Evolutionary conservation across 1,140 invertebrate genomes (phyloP).

Genomic region (Zaprionus gabonicus): DNA sequence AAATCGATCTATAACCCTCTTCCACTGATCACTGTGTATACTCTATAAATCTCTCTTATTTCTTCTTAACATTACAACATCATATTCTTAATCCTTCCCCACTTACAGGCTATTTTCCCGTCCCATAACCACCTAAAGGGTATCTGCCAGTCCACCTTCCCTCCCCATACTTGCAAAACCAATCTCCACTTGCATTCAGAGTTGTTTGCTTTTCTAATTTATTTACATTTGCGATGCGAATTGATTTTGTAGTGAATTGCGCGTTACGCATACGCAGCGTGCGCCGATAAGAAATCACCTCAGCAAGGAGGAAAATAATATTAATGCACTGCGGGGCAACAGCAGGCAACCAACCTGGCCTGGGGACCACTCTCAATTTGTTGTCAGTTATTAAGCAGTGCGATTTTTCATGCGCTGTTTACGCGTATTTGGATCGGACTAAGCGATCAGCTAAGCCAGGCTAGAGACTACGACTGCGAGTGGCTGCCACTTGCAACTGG

Average conservation of each 20-base stretch:
- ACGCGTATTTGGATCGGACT: conserved; percentile 35
- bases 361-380: conserved; percentile 51
- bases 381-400: conserved; percentile 74
- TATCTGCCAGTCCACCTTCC: neutral
- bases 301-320: conserved; percentile 2
- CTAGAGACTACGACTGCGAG: neutral
- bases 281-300: conserved; percentile 73
- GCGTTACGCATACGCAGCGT: conserved; percentile 70
- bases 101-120: neutral
- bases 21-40: too few relatives aligned
- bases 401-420: conserved; percentile 64
- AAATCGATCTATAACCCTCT: too few relatives aligned
- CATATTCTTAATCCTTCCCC: too few relatives aligned
- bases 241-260: conserved; percentile 61
- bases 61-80: too few relatives aligned
- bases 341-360: neutral
- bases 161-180: neutral
- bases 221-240: conserved; percentile 55
- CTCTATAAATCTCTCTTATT: too few relatives aligned
- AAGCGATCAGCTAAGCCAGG: conserved; percentile 41
- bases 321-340: neutral
- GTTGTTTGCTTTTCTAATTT: conserved; percentile 58
- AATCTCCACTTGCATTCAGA: conserved; percentile 2
- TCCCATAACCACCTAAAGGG: neutral
- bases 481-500: neutral